Evolutionary conservation across 2,888 invertebrate genomes (phyloP).

Genomic region (Stramonita haemastoma): DNA sequence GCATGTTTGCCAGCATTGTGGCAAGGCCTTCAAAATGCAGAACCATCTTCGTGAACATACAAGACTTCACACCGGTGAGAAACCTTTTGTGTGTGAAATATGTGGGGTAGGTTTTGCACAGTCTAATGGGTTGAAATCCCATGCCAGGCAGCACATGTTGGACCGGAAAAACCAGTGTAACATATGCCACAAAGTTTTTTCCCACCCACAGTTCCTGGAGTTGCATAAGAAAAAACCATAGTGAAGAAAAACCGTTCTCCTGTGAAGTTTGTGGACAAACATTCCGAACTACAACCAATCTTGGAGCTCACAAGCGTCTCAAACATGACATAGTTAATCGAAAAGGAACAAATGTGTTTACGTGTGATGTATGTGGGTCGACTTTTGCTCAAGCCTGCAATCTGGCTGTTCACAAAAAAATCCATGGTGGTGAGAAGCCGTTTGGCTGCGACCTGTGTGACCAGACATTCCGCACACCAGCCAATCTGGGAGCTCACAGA

Average conservation of each 20-base stretch:
- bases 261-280: conserved; percentile 38
- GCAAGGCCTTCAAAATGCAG: conserved; percentile 35
- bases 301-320: conserved; percentile 39
- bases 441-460: conserved; percentile 45
- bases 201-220: conserved; percentile 29
- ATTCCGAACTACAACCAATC: conserved; percentile 35
- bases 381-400: conserved; percentile 40
- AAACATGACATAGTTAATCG: conserved; percentile 28
- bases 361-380: conserved; percentile 39
- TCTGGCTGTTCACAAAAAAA: conserved; percentile 38
- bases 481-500: conserved; percentile 47
- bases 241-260: conserved; percentile 27
- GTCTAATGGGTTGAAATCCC: conserved; percentile 41
- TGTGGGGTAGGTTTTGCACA: conserved; percentile 48
- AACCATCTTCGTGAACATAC: conserved; percentile 47
- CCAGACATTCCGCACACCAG: conserved; percentile 45
- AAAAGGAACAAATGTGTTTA: conserved; percentile 25
- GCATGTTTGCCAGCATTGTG: conserved; percentile 44
- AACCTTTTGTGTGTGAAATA: conserved; percentile 46
- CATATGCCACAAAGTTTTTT: conserved; percentile 36
- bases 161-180: conserved; percentile 37
- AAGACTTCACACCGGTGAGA: conserved; percentile 49
- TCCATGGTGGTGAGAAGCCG: conserved; percentile 47
- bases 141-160: conserved; percentile 39
- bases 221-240: conserved; percentile 32